Base-by-base conservation (phyloP, 2,113 vertebrate species). In the Oreotrochilus melanogaster region DNA sequence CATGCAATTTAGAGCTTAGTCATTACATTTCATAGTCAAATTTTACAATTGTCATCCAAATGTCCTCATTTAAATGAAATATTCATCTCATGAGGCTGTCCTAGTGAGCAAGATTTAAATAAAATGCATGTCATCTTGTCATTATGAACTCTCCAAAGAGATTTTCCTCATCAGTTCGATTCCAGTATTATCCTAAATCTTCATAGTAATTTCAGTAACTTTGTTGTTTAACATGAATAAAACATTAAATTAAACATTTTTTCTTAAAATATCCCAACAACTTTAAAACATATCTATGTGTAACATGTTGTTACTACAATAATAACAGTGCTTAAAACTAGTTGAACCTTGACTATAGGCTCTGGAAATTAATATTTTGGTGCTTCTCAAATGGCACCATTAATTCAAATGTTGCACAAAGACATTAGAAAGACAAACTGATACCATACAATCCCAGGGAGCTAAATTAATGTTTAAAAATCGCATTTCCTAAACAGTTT, bases 381-480 rank as follows among this genome's bases (percentile, higher is more conserved):
- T 82, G 39, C 35, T 58, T 18, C 61, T 81, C 62, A 89, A 75
- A 91, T 83, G 61, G 45, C 47, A 70, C 82, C n/a, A n/a, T 42
- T 89, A 78, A 72, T 94, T 70, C 58, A 76, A 66, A 79, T 45
- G 7, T 51, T 81, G 16, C 69, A 47, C 57, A 80, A 81, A 92
- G 81, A 57, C 48, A 3, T 83, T 69, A 50, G 19, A 10, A 19
- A 47, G 45, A 47, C 45, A 58, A 43, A 96, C 45, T 89, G 76
- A 75, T 82, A 78, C 30, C 78, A 66, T 93, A 72, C 1, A 22
- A 14, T 80, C 37, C 79, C 54, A 78, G 93, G 42, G 45, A 95
- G 76, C 64, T 88, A 89, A 92, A 89, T 94, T 88, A 92, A 73
- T 96, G 89, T 78, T 86, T 62, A 9, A 86, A 97, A 96, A 82